Percentiles rank a stretch among this genome's conserved stretches.
phyloP scores from a whole-genome alignment of 2,888 invertebrate genomes.

The Poecilobothrus nobilitatus region DNA sequence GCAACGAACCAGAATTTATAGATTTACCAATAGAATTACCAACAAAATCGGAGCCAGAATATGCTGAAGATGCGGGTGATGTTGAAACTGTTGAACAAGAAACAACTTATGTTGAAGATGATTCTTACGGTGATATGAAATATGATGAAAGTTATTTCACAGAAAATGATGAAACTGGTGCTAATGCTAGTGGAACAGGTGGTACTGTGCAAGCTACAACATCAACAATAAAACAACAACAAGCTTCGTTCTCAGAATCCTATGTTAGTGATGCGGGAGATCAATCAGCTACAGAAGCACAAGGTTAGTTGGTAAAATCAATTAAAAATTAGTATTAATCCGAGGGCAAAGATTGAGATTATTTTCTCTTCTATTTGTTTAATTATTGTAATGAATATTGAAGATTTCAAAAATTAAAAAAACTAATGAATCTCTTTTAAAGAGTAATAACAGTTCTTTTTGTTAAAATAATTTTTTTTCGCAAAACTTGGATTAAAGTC shows the following conservation, averaged over 20 bases:
- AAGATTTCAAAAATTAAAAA: neutral
- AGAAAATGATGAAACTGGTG: constrained; percentile 41
- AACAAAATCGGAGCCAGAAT: constrained; percentile 60
- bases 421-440: too few species aligned
- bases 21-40: constrained; percentile 48
- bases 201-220: constrained; percentile 32
- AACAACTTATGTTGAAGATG: constrained; percentile 56
- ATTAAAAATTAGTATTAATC: neutral
- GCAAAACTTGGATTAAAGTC: too few species aligned
- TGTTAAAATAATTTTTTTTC: neutral
- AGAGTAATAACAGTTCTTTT: too few species aligned
- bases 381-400: constrained; percentile 3
- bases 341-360: neutral
- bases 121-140: constrained; percentile 57
- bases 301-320: constrained; percentile 40
- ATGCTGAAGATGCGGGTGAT: constrained; percentile 55
- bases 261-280: constrained; percentile 42
- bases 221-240: constrained; percentile 36
- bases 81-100: constrained; percentile 56
- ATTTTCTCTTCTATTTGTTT: neutral
- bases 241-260: constrained; percentile 36
- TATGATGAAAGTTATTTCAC: constrained; percentile 45
- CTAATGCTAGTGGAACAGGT: constrained; percentile 31
- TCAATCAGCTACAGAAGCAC: constrained; percentile 43
- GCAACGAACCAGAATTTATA: constrained; percentile 41